Base-by-base conservation (phyloP, 2,797 vertebrate species). In the Smutsia temminckii region DNA sequence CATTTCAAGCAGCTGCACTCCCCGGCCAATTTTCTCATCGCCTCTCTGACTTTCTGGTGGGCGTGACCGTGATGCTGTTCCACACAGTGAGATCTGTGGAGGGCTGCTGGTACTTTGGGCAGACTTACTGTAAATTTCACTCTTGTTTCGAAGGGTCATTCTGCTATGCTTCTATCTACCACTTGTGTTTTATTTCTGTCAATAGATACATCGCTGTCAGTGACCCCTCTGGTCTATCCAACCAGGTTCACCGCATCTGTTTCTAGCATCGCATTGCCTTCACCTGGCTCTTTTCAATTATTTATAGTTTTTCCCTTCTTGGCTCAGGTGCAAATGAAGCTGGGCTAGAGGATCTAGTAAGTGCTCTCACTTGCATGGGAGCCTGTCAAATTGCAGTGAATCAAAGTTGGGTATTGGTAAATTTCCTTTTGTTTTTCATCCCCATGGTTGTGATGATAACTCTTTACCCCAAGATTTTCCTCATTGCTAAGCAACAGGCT, bases 41-140 rank as follows among this genome's bases (percentile, higher is more conserved):
- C 98, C 91, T 99, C 98, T 2, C 97, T 99, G 99, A 99, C 97
- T 99, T 99, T 95, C 96, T 99, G 32, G 99, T 99, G 68, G 99
- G 99, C 25, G 94, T 98, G 51, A 96, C 98, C 0, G 99, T 99
- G 85, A 99, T 99, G 99, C 99, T 99, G 7, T 99, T 98, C 40
- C 99, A 99, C 95, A 99, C 98, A 97, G 97, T 99, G 34, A 98
- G 99, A 49, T 99, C 99, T 0, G 97, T 99, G 37, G 99, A 99
- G 88, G 98, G 99, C 83, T 99, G 99, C 96, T 99, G 99, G 99
- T 98, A 98, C 92, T 99, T 99, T 37, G 98, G 99, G 2, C 51
- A 97, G 98, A 97, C 96, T 25, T 99, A 99, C 93, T 99, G 99
- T 86, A 97, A 95, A 71, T 95, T 99, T 34, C 99, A 99, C 51